Conservation (phyloP, 2,888 invertebrate species). For the Melanostoma mellinum region DNA sequence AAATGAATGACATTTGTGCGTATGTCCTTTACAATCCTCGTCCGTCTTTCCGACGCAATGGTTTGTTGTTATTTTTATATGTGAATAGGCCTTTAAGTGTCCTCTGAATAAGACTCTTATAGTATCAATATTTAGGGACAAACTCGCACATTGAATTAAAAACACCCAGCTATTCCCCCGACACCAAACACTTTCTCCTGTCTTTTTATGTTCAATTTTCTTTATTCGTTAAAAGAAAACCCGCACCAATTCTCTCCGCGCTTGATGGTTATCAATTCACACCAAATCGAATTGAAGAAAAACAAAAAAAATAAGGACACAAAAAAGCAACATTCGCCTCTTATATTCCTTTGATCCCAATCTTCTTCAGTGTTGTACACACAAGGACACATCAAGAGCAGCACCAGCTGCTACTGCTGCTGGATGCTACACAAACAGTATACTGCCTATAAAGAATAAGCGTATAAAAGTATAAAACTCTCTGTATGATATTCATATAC, state of each 20-base stretch:
- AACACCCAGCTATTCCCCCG: background rate
- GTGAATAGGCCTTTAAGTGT: too few relatives aligned
- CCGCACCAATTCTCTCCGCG: conserved; percentile 23
- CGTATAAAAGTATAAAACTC: background rate
- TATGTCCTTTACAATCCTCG: too few relatives aligned
- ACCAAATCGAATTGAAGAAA: conserved; percentile 43
- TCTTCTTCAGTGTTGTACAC: conserved; percentile 56
- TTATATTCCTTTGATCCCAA: conserved; percentile 37
- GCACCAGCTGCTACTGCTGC: conserved; percentile 14
- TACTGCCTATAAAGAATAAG: background rate
- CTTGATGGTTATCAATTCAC: conserved; percentile 54
- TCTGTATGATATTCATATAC: conserved; percentile 16
- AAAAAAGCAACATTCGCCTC: conserved; percentile 43
- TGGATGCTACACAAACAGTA: conserved; percentile 3
- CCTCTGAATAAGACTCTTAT: background rate
- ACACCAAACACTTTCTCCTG: background rate
- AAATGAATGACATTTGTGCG: too few relatives aligned
- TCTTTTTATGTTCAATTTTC: conserved; percentile 22
- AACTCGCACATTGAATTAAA: background rate
- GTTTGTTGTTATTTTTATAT: too few relatives aligned
- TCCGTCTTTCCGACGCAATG: too few relatives aligned
- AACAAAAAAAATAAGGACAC: conserved; percentile 1
- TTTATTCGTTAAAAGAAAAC: conserved; percentile 25
- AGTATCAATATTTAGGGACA: background rate
- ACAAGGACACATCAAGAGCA: conserved; percentile 16